Conservation (phyloP, 2,797 vertebrate genomes). For the Cyclura pinguis region DNA sequence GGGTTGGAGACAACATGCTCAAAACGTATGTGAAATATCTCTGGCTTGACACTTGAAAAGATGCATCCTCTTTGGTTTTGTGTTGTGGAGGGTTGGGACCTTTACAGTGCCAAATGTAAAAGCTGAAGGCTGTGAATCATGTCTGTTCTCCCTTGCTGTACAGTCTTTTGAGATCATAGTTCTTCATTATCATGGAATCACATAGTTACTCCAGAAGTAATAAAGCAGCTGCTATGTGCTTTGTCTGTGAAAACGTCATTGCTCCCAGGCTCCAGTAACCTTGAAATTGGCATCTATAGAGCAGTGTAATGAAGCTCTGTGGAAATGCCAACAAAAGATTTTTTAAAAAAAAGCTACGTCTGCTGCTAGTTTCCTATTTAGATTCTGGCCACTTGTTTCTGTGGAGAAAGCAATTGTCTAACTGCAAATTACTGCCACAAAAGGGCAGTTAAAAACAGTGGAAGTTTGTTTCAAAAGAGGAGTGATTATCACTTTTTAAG, state of each 20-base stretch:
- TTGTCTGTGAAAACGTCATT: conserved; percentile 37
- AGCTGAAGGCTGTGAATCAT: background rate
- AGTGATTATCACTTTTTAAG: background rate
- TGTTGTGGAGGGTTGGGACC: background rate
- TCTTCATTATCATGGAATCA: conserved; percentile 59
- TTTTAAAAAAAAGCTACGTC: conserved; percentile 38
- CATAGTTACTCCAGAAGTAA: conserved; percentile 67
- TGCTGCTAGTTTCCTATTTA: conserved; percentile 25
- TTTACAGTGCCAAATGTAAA: background rate
- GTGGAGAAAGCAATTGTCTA: conserved; percentile 30
- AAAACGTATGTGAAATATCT: background rate
- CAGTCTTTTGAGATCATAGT: conserved; percentile 27
- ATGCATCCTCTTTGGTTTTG: background rate
- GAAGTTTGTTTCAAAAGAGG: background rate
- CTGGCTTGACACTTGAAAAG: conserved; percentile 11
- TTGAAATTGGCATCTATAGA: conserved; percentile 55
- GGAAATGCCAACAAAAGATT: conserved; percentile 23
- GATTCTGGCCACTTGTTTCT: conserved; percentile 31
- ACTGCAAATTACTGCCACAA: conserved; percentile 34
- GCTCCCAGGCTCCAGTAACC: conserved; percentile 42
- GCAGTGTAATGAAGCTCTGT: conserved; percentile 21
- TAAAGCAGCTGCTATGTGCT: conserved; percentile 63
- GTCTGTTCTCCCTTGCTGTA: conserved; percentile 46
- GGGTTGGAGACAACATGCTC: background rate
- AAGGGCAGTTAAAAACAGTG: conserved; percentile 30